Base-by-base conservation (phyloP, 23 tunicate species). In the Aplidium turbinatum region DNA sequence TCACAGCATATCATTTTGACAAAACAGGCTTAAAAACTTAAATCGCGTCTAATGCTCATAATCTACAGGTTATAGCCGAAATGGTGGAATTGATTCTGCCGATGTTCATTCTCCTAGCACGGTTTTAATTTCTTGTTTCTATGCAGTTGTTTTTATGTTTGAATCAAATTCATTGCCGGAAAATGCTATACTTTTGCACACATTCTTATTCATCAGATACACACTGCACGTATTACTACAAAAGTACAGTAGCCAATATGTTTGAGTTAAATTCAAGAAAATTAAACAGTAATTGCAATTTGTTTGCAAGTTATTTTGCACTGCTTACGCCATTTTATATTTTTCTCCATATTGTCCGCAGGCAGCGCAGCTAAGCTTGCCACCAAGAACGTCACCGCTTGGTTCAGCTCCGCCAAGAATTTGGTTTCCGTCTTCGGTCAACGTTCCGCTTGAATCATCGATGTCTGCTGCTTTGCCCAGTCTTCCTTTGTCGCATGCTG, bases 331-430 rank as follows among this genome's bases (percentile, higher is more conserved):
- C 23, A 11, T 55, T 16, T 55, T 11, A 30, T 30, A 7, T 23
- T 5, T 29, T 66, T 28, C 19, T 21, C 58, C 58, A 47, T 70
- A 31, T 70, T 70, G 58, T 70, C 38, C 38, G 19, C 38, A 65
- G 72, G 24, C 72, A 18, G 4, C 48, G 4, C 50, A 9, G 27
- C 7, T 65, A 6, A 38, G 31, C 24, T 35, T 35, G 48, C 3
- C 72, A 29, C 3, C 72, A 13, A 48, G 28, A 4, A 22, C 58
- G 3, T 70, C 81, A 19, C 39, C 81, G 2, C 58, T 57, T 6
- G 18, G 70, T 24, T 58, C 77, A 60, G 16, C 70, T 25, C 28
- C 85, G 40, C 85, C 85, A 70, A 47, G 77, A 27, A 57, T 80
- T 39, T 80, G 85, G 85, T 28, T 80, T 31, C 5, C 70, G 6